Evolutionary conservation across 2,113 vertebrate species (phyloP), one percentile per base, ranked within the genome.

Genomic region (Lutjanus erythropterus): DNA sequence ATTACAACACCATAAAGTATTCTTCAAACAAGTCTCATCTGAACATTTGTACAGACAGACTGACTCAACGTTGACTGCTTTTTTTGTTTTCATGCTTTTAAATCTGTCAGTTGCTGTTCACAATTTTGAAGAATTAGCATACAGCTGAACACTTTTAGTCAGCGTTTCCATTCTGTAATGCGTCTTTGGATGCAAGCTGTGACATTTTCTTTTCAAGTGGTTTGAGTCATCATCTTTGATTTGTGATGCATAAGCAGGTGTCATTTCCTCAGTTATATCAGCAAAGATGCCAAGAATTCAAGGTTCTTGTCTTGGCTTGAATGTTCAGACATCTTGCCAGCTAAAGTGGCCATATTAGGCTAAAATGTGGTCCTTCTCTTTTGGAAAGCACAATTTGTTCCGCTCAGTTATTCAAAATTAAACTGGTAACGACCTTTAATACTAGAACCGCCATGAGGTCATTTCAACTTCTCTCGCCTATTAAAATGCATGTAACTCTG

Each of bases 201-300:
- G 56, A 59, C 25, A 62, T 44, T 76, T 76, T 25, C 60, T 55
- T 56, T 37, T 37, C n/a, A 47, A 58, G 73, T 39, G n/a, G 29
- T 67, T 76, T 9, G 7, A 62, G 37, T 47, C 50, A 58, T 56
- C 19, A 44, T 53, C 44, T 41, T 50, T 69, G 23, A 68, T 50
- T 39, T 77, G 16, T 19, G 16, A 27, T 21, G 29, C 3, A 16
- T 31, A 44, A 15, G 23, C 33, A 7, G 39, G 21, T 29, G 39
- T 33, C 11, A 64, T 55, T 41, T 55, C 58, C 19, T 23, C 15
- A 5, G 16, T 37, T 64, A n/a, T 10, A 53, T 70, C 46, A 46
- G 47, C 27, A n/a, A n/a, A n/a, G n/a, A 21, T 18, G n/a, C n/a
- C n/a, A n/a, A n/a, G n/a, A n/a, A 7, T 21, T 53, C 29, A 61